Evolutionary conservation across 2,888 invertebrate species (phyloP), one percentile per base, ranked within the genome.

Genomic region (Thecophora atra): DNA sequence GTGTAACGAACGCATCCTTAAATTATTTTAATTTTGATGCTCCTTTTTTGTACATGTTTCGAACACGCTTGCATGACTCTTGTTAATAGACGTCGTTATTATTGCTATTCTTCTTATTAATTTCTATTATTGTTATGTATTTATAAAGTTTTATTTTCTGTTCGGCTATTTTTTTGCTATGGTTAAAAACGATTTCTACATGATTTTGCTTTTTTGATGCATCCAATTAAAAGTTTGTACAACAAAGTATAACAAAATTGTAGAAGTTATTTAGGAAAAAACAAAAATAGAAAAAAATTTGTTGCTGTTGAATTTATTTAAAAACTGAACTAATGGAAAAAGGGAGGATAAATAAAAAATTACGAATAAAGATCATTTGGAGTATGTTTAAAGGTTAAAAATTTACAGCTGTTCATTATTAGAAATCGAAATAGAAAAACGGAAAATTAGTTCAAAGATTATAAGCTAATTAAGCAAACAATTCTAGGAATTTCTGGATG

Each of bases 171-270:
- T 58, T 37, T 3, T 8, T 58, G 13, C 47, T 58, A n/a, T 13
- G 42, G 15, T 19, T 66, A 11, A 15, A 54, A 13, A 24, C 8
- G 21, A 19, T 26, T 26, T 26, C 58, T 47, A 69, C 68, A 69
- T 60, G 68, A 58, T 44, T 69, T 60, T 58, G 58, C 68, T 69
- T 58, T 65, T 60, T 58, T 26, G 19, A 58, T 63, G 63, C 0
- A 11, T 64, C 26, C 21, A 58, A 58, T 58, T 58, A 58, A 28
- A 28, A 28, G 1, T 21, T 58, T 58, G 19, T 58, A 17, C 58
- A 37, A 37, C n/a, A n/a, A 37, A 37, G 11, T 11, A 37, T 11
- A 37, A 37, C 37, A 37, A 37, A 37, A 37, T 37, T 11, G 37
- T 37, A 37, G 11, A 37, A 37, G 7, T 37, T 37, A 37, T 37